A percentile compares a stretch with the other conserved stretches of the same genome.
These are phyloP conservation scores for Ictalurus furcatus DNA, from an alignment of 2,113 vertebrate genomes.

Conservation along the genomic window DNA sequence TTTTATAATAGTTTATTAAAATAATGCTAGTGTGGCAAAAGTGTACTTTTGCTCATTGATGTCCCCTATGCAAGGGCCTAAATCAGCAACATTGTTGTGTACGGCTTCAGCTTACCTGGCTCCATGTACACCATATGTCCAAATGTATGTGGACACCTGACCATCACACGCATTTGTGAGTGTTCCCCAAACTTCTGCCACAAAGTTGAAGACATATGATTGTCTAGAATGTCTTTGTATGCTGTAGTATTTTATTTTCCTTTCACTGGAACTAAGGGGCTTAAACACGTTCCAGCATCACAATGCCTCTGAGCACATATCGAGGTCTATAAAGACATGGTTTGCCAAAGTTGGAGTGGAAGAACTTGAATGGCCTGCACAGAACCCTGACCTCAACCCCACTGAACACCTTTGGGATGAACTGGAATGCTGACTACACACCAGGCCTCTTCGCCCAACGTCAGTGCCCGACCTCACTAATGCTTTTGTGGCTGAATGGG, in stretches of 20 bases:
- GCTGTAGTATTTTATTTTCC: background rate
- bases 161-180: background rate
- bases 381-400: background rate
- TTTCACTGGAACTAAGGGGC: background rate
- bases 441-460: background rate
- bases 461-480: background rate
- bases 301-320: background rate
- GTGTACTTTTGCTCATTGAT: background rate
- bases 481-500: background rate
- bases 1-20: background rate
- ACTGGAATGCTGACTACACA: background rate
- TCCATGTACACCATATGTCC: background rate
- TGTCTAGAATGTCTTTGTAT: background rate
- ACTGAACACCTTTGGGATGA: background rate
- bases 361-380: background rate
- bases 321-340: background rate
- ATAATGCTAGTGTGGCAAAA: background rate
- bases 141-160: background rate
- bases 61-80: background rate
- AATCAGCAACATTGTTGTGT: background rate
- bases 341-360: background rate
- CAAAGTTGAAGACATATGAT: background rate
- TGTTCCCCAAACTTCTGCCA: background rate
- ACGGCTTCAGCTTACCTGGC: background rate
- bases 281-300: background rate